Evolutionary conservation across 1,140 invertebrate species (phyloP).

Genomic region (Hormaphis cornu): DNA sequence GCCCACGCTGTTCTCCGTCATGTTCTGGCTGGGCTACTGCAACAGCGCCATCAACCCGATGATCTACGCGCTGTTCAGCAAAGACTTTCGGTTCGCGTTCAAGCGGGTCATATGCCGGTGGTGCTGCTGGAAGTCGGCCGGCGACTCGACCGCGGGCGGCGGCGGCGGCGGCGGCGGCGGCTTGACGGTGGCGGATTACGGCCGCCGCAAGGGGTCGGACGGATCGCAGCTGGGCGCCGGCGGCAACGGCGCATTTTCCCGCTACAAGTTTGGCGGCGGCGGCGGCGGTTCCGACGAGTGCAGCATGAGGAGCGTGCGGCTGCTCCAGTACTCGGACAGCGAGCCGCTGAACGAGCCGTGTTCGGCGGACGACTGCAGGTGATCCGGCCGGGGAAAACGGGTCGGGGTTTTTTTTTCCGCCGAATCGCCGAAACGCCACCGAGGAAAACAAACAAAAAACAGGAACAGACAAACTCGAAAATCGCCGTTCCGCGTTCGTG

Average conservation of each 20-base stretch:
- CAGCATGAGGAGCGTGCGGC: constrained; percentile 14
- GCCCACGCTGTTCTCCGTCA: constrained; percentile 71
- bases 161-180: constrained; percentile 35
- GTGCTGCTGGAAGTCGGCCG: constrained; percentile 47
- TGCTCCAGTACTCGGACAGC: constrained; percentile 42
- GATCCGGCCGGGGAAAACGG: constrained; percentile 45
- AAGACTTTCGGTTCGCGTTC: constrained; percentile 86
- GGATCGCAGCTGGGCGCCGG: constrained; percentile 49
- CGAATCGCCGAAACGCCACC: too few species aligned
- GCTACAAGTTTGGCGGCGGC: constrained; percentile 41
- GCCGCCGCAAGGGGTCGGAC: constrained; percentile 51
- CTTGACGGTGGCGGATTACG: constrained; percentile 11
- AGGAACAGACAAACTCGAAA: too few species aligned
- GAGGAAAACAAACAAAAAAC: too few species aligned
- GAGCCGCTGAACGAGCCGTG: constrained; percentile 45
- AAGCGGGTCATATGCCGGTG: constrained; percentile 81
- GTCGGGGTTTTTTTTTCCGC: too few species aligned
- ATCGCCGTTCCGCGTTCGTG: too few species aligned
- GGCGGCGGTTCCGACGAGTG: constrained; percentile 19
- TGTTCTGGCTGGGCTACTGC: constrained; percentile 95
- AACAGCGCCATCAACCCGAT: constrained; percentile 91
- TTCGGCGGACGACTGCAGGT: constrained; percentile 49
- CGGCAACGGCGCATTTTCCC: constrained; percentile 37
- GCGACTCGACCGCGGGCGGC: constrained; percentile 17
- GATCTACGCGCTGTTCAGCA: constrained; percentile 85